Evolutionary conservation across 2,113 vertebrate genomes (phyloP).

Genomic region (Austrofundulus limnaeus): DNA sequence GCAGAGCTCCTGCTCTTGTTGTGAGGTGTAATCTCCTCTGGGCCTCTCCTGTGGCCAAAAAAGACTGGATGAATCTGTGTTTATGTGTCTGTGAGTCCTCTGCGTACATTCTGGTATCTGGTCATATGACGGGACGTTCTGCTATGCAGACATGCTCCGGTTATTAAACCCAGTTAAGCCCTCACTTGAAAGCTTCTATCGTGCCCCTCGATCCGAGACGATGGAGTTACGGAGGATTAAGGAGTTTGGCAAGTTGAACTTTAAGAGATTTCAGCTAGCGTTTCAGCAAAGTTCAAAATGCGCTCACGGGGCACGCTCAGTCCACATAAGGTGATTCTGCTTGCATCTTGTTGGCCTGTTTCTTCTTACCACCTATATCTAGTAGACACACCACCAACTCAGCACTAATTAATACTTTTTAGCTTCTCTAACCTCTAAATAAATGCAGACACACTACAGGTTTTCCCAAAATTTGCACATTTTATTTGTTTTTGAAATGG

Average conservation of each 20-base stretch:
- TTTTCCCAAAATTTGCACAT: not conserved
- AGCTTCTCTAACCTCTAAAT: conserved; percentile 16
- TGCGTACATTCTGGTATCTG: conserved; percentile 46
- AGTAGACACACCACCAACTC: conserved; percentile 8
- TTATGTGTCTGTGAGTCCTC: conserved; percentile 17
- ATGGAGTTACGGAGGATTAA: conserved; percentile 70
- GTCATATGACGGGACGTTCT: conserved; percentile 68
- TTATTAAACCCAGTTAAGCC: conserved; percentile 76
- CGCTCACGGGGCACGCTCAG: conserved; percentile 13
- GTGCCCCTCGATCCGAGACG: conserved; percentile 63
- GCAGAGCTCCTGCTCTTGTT: conserved; percentile 60
- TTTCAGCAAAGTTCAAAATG: conserved; percentile 54
- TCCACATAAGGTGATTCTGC: conserved; percentile 23
- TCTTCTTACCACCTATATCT: conserved; percentile 14
- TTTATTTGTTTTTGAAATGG: not conserved
- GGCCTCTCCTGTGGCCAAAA: conserved; percentile 49
- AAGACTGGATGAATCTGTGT: conserved; percentile 29
- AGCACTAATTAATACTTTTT: conserved; percentile 17
- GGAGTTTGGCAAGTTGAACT: conserved; percentile 60
- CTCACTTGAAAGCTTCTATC: conserved; percentile 67
- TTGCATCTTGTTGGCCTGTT: conserved; percentile 14
- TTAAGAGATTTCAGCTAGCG: conserved; percentile 46
- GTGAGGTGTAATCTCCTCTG: conserved; percentile 69
- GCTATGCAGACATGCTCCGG: conserved; percentile 61
- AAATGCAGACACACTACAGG: not conserved